Evolutionary conservation across 2,888 invertebrate genomes (phyloP).

Genomic region (Ptilodon capucinus): DNA sequence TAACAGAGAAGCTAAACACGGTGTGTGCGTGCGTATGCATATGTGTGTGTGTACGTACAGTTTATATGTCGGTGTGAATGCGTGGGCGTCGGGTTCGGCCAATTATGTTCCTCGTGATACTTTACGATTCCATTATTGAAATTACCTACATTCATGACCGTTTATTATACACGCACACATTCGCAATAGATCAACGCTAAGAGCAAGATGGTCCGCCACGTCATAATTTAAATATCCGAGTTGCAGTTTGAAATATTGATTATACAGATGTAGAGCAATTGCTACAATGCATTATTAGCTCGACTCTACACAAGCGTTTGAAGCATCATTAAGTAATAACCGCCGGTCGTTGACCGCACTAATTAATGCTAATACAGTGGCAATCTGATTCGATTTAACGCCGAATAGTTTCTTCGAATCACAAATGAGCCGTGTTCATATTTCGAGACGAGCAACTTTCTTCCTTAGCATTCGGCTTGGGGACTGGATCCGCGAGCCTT

Average conservation of each 20-base stretch:
- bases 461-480: conserved; percentile 6
- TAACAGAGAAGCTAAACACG: neutral
- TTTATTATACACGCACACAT: neutral
- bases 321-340: conserved; percentile 42
- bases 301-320: conserved; percentile 11
- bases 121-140: conserved; percentile 21
- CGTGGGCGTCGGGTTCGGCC: conserved; percentile 22
- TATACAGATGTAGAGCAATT: conserved; percentile 6
- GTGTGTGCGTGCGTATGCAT: neutral
- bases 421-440: conserved; percentile 45
- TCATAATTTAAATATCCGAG: conserved; percentile 4
- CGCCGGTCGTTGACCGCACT: conserved; percentile 54
- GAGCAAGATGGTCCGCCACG: neutral
- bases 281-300: conserved; percentile 1
- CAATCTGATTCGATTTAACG: conserved; percentile 43
- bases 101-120: conserved; percentile 22
- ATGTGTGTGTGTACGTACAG: neutral
- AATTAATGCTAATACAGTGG: conserved; percentile 57
- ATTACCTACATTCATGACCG: conserved; percentile 1
- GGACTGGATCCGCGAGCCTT: neutral
- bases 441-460: conserved; percentile 28
- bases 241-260: neutral
- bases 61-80: conserved; percentile 3
- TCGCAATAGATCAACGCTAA: neutral
- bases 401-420: conserved; percentile 40